phyloP scores from a whole-genome alignment of 2,888 invertebrate species.

The Boloria euphrosyne region DNA sequence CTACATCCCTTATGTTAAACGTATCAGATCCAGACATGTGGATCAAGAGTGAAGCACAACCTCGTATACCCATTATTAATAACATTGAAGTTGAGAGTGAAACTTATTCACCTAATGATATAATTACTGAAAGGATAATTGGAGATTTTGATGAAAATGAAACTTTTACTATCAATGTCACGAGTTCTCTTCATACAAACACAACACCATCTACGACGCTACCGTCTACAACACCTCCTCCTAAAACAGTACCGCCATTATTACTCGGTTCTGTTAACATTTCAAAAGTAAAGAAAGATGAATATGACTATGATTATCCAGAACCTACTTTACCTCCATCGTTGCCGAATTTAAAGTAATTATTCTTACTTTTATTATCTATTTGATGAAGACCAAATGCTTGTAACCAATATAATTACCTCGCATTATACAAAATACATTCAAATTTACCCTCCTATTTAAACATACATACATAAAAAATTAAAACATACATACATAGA shows the following conservation, averaged over 20 bases:
- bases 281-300: constrained; percentile 82
- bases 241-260: constrained; percentile 59
- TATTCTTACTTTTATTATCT: constrained; percentile 4
- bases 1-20: constrained; percentile 64
- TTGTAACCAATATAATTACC: too few relatives aligned
- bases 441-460: too few relatives aligned
- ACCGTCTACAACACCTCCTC: constrained; percentile 46
- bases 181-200: constrained; percentile 76
- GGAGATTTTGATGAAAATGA: constrained; percentile 76
- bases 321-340: constrained; percentile 91
- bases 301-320: constrained; percentile 86
- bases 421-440: too few relatives aligned
- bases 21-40: constrained; percentile 51
- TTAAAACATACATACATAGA: neutral
- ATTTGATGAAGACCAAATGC: too few relatives aligned
- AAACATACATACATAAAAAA: neutral
- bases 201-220: constrained; percentile 52
- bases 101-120: constrained; percentile 65
- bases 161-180: constrained; percentile 81
- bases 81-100: constrained; percentile 56
- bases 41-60: constrained; percentile 52
- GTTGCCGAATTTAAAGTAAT: constrained; percentile 89
- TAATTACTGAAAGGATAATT: constrained; percentile 66
- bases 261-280: constrained; percentile 69
- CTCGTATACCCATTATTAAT: constrained; percentile 59